Base-by-base conservation (phyloP, 1,140 invertebrate genomes). In the Macrosteles quadrilineatus region DNA sequence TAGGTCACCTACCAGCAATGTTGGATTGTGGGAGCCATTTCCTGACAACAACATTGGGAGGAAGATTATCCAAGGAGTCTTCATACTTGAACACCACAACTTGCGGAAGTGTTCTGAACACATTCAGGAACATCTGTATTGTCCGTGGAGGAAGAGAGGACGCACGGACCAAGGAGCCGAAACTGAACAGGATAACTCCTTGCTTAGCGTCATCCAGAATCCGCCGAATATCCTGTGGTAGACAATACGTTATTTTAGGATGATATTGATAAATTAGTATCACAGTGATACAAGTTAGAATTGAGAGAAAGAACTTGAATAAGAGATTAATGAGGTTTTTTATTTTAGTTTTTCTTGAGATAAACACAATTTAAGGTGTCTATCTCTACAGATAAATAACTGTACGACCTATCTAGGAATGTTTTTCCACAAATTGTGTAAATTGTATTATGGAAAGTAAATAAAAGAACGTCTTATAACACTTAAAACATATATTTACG, bases 21-120 rank as follows among this genome's bases (percentile, higher is more conserved):
- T 80, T 78, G 25, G 76, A 73, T 72, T 82, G 80, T 4, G 81
- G 81, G 2, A 81, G 70, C 80, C 81, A 82, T 69, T 78, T 76
- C 1, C 64, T 50, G 1, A 81, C 32, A 64, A 75, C 73, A 2
- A 82, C 78, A 73, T 82, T 82, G 17, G 72, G 27, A 14, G 79
- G 76, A 27, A 73, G 19, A 11, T 71, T 57, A 21, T 6, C 4
- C 21, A 50, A 50, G 21, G 14, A 3, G 4, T 50, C 47, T n/a
- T 50, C 47, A 50, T 50, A 50, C n/a, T 50, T 50, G 47, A 50
- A 50, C 4, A 50, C 21, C 14, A 50, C 21, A 17, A 4, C n/a
- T n/a, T 50, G 47, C 14, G 47, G 21, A 3, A 50, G 47, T 19
- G 21, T 50, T 4, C 14, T 3, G 47, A 50, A 50, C 47, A 50